Evolutionary conservation across 2,797 vertebrate genomes (phyloP).

Genomic region (Alca torda): DNA sequence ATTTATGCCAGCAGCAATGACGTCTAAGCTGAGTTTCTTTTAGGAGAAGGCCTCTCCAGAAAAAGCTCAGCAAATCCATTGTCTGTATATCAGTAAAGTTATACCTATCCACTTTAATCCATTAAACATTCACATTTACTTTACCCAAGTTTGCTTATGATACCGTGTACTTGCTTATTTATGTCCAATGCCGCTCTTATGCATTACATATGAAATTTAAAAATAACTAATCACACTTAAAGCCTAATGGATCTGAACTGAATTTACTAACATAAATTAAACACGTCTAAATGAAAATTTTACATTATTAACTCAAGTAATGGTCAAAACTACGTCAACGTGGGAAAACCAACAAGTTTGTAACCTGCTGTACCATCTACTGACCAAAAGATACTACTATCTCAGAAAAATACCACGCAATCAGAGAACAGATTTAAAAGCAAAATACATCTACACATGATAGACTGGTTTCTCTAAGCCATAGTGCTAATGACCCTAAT

Average conservation of each 20-base stretch:
- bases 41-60: background rate
- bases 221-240: background rate
- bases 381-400: slow-evolving; percentile 27
- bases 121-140: background rate
- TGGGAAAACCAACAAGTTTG: background rate
- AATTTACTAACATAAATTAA: background rate
- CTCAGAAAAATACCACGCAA: background rate
- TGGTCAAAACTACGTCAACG: background rate
- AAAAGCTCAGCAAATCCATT: background rate
- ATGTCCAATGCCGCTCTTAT: background rate
- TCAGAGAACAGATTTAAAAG: background rate
- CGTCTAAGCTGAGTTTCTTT: background rate
- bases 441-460: rapidly evolving
- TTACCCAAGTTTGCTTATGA: background rate
- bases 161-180: background rate
- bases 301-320: background rate
- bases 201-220: background rate
- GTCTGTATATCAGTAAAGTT: background rate
- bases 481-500: background rate
- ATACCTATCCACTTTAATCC: background rate
- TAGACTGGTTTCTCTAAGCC: background rate
- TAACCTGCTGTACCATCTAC: slow-evolving; percentile 48
- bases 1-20: background rate
- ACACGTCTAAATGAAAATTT: background rate
- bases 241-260: background rate